A percentile compares a stretch with the other conserved stretches of the same genome.
phyloP scores from a whole-genome alignment of 2,113 vertebrate species.

The Deroptyus accipitrinus region DNA sequence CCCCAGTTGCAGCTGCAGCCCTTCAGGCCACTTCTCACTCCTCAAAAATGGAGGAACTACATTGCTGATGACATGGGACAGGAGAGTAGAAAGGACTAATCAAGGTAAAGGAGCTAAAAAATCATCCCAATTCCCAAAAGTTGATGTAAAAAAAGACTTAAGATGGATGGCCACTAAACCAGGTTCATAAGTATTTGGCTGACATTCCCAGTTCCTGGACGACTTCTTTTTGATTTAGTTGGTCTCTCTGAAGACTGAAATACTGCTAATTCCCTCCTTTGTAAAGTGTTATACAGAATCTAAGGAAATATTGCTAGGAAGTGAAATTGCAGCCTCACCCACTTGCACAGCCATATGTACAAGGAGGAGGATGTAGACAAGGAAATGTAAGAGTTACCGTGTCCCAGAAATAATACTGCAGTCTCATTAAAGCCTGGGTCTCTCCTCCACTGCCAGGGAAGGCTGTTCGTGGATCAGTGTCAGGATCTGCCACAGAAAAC shows the following conservation, averaged over 20 bases:
- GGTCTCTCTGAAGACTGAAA: background rate
- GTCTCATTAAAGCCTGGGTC: conserved; percentile 76
- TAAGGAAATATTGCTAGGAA: conserved; percentile 25
- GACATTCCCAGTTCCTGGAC: background rate
- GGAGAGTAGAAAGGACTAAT: background rate
- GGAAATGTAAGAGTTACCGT: conserved; percentile 69
- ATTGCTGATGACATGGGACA: background rate
- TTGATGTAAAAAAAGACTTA: background rate
- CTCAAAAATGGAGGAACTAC: background rate
- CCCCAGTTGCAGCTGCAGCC: background rate
- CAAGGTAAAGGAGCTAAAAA: background rate
- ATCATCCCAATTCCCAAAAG: background rate
- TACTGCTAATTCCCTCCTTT: background rate
- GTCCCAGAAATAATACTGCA: conserved; percentile 86
- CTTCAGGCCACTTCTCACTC: background rate
- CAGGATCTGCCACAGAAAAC: conserved; percentile 65
- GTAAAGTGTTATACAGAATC: background rate
- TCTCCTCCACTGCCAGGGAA: conserved; percentile 83
- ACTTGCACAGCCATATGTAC: background rate
- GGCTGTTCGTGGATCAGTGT: conserved; percentile 75
- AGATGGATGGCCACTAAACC: background rate
- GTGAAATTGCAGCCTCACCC: conserved; percentile 27
- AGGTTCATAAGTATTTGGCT: background rate
- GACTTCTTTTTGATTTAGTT: background rate
- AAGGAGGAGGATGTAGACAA: background rate